Percentiles rank a stretch among this genome's conserved stretches.
Evolutionary conservation across 1,140 invertebrate genomes (phyloP).

Genomic region (Aphis gossypii): DNA sequence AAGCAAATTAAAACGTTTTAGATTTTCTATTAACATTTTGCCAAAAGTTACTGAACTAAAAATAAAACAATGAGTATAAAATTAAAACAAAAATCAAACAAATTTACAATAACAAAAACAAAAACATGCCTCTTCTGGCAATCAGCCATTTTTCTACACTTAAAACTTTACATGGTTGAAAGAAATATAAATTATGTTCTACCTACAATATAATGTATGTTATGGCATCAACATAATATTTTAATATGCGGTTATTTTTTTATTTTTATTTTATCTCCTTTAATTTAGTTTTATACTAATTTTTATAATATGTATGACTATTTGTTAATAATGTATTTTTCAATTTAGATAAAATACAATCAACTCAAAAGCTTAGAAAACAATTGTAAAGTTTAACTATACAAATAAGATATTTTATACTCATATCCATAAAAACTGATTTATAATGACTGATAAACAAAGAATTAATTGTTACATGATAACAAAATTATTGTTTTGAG

Average conservation of each 20-base stretch:
- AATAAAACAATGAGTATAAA: background rate
- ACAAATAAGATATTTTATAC: background rate
- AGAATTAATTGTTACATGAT: background rate
- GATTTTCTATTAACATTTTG: background rate
- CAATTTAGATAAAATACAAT: background rate
- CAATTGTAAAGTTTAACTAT: background rate
- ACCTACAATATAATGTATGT: background rate
- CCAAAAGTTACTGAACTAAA: background rate
- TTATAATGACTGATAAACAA: background rate
- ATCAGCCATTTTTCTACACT: background rate
- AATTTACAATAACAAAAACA: conserved; percentile 30
- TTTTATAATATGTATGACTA: background rate
- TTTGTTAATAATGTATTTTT: background rate
- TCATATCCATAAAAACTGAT: background rate
- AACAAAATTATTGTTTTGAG: background rate
- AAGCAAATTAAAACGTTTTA: background rate
- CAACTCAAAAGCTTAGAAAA: background rate
- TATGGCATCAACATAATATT: background rate
- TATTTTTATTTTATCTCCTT: background rate
- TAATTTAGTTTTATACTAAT: background rate
- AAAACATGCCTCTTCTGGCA: conserved; percentile 11
- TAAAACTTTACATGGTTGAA: background rate
- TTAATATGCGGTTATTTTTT: background rate
- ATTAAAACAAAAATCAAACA: background rate
- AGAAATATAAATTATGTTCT: background rate